Percentiles rank a stretch among this genome's conserved stretches.
These are phyloP conservation scores for Petaurus breviceps DNA, from an alignment of 2,113 vertebrate genomes.

Conservation along the genomic window DNA sequence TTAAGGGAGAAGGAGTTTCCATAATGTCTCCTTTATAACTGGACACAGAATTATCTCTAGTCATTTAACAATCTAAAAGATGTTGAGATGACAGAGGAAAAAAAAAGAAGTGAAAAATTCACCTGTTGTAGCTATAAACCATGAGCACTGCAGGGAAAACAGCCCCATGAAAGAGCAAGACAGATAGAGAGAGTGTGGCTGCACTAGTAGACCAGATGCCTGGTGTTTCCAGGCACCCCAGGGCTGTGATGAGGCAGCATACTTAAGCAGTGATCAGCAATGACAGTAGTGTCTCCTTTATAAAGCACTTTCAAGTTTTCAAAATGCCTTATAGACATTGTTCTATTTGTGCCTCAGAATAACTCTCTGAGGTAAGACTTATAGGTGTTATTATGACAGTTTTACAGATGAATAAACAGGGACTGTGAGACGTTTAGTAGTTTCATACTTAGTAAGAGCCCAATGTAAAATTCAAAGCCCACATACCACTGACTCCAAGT, in stretches of 20 bases:
- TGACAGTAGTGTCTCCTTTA: neutral
- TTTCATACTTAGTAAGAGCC: neutral
- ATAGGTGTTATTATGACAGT: neutral
- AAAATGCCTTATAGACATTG: neutral
- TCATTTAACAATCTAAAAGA: neutral
- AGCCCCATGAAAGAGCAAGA: neutral
- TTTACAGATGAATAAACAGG: neutral
- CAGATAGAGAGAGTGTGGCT: neutral
- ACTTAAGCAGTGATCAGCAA: neutral
- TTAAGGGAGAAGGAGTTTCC: neutral
- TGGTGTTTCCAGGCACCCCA: neutral
- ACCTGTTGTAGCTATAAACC: neutral
- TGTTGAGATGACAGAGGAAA: neutral
- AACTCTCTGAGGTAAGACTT: neutral
- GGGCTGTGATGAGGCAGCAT: neutral
- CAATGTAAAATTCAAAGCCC: neutral
- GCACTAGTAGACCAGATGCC: neutral
- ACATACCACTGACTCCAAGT: neutral
- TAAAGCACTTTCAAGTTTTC: neutral
- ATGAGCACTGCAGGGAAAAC: neutral
- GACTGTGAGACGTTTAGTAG: neutral
- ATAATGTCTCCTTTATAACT: neutral
- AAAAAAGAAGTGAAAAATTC: neutral
- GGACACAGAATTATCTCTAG: neutral
- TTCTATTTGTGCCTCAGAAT: neutral